phyloP scores from a whole-genome alignment of 1,140 invertebrate species.

The Drosophila baimaii region DNA sequence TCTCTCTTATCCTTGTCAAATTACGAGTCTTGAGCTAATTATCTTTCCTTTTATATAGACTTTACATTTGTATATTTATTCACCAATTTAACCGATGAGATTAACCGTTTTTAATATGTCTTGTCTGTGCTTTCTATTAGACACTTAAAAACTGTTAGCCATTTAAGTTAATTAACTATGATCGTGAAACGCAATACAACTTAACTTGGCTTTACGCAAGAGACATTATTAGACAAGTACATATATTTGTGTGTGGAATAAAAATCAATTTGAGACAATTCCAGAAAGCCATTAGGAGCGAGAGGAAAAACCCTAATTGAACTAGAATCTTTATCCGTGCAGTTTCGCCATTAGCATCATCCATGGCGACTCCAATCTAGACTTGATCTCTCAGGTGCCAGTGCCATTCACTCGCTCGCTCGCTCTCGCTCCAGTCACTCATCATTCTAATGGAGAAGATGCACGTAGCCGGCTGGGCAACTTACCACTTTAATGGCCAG shows the following conservation, averaged over 20 bases:
- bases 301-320: slow-evolving; percentile 33
- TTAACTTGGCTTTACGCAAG: background rate
- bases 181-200: background rate
- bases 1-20: too few relatives aligned
- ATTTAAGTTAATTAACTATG: slow-evolving; percentile 13
- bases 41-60: too few relatives aligned
- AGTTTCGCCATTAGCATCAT: slow-evolving; percentile 34
- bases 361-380: slow-evolving; percentile 1
- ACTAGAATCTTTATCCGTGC: slow-evolving; percentile 24
- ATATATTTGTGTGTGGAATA: too few relatives aligned
- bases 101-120: background rate
- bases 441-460: slow-evolving; percentile 34
- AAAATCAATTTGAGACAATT: slow-evolving; percentile 10
- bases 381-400: slow-evolving; percentile 18
- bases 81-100: background rate
- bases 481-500: slow-evolving; percentile 92
- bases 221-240: background rate
- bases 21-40: too few relatives aligned
- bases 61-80: background rate
- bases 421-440: slow-evolving; percentile 24
- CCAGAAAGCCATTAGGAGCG: slow-evolving; percentile 23
- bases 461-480: slow-evolving; percentile 16
- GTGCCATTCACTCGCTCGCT: slow-evolving; percentile 18
- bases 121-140: slow-evolving; percentile 6
- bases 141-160: slow-evolving; percentile 5